Evolutionary conservation across 2,797 vertebrate genomes (phyloP).

Genomic region (Hozukius guyotensis): DNA sequence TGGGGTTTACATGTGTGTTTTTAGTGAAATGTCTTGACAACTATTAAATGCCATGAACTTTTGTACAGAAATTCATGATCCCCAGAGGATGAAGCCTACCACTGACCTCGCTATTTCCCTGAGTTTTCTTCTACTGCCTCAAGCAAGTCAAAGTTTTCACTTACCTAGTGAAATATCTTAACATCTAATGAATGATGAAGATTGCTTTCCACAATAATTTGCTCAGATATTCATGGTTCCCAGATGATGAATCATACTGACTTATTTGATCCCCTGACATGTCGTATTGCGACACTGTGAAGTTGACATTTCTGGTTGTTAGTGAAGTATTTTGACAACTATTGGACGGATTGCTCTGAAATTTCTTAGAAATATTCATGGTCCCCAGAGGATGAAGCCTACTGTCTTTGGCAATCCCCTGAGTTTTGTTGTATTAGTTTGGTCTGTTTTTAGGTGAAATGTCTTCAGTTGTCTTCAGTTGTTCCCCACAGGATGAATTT

Average conservation of each 20-base stretch:
- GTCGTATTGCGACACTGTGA: background rate
- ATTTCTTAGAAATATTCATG: background rate
- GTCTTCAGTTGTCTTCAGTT: no score
- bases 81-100: background rate
- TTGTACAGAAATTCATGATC: background rate
- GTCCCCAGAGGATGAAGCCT: background rate
- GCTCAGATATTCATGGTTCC: background rate
- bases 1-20: background rate
- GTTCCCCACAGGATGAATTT: background rate
- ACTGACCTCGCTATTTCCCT: background rate
- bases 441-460: background rate
- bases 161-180: background rate
- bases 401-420: background rate
- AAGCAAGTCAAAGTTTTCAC: background rate
- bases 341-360: background rate
- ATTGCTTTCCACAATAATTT: background rate
- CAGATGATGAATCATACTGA: background rate
- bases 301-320: background rate
- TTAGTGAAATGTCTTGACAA: background rate
- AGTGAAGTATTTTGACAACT: background rate
- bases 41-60: background rate
- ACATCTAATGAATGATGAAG: background rate
- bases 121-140: background rate
- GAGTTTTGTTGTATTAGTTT: background rate
- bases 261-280: background rate